These are phyloP conservation scores for Tauraco erythrolophus DNA, from an alignment of 2,113 vertebrate genomes.

Conservation along the genomic window DNA sequence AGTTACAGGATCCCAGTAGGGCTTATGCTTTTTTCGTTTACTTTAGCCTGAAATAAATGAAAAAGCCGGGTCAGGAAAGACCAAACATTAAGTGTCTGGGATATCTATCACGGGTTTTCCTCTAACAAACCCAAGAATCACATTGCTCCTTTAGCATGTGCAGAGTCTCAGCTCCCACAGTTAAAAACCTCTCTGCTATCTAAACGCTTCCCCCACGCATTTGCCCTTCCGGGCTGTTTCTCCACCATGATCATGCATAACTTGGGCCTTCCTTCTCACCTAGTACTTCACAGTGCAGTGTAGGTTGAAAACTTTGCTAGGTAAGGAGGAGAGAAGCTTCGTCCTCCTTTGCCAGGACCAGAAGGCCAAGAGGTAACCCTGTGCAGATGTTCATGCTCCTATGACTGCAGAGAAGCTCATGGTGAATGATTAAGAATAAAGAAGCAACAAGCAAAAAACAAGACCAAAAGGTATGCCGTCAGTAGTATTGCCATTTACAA, in stretches of 20 bases:
- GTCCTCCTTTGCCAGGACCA: background rate
- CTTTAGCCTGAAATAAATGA: background rate
- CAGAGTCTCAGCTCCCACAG: background rate
- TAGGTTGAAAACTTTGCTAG: background rate
- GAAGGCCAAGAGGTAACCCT: background rate
- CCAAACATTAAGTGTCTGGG: background rate
- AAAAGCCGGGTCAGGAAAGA: background rate
- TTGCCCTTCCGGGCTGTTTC: background rate
- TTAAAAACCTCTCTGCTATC: background rate
- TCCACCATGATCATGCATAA: background rate
- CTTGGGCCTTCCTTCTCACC: background rate
- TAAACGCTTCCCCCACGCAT: background rate
- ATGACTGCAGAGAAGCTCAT: background rate
- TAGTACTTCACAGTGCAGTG: background rate
- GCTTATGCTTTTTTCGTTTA: background rate
- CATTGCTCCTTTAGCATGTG: background rate
- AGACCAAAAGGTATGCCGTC: background rate
- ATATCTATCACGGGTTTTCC: background rate
- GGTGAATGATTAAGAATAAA: background rate
- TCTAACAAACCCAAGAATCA: background rate
- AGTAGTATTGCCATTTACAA: background rate
- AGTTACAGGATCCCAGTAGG: background rate
- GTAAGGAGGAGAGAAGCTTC: background rate
- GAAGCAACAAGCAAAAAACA: background rate
- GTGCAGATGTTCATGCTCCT: background rate